Base-by-base conservation (phyloP, 2,888 invertebrate genomes). In the Mimumesa dahlbomi region DNA sequence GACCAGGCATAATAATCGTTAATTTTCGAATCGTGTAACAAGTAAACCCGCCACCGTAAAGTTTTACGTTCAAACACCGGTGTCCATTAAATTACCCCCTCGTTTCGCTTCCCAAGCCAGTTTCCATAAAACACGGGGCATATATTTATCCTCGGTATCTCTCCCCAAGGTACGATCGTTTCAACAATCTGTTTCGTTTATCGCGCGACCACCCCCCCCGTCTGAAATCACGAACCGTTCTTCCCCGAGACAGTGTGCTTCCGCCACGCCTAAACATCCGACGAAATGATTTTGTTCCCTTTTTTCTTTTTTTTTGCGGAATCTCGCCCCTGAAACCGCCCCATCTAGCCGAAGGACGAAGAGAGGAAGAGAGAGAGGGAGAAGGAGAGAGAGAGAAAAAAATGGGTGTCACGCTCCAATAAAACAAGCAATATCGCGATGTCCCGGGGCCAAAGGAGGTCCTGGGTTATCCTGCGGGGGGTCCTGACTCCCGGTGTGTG, bases 361-460 rank as follows among this genome's bases (percentile, higher is more conserved):
- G 61, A 42, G 62, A 56, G 48, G 53, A 43, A 13, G 36, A 13
- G n/a, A n/a, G n/a, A n/a, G n/a, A n/a, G n/a, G n/a, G n/a, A n/a
- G n/a, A n/a, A n/a, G n/a, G n/a, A n/a, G n/a, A n/a, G n/a, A n/a
- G 34, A 31, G 57, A 14, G 48, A 77, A 79, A 85, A 85, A 84
- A 84, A 85, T 83, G 85, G 79, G 77, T 86, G 86, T 88, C 88
- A 88, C 86, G 87, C 85, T 83, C 83, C 83, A 87, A 88, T 85
- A 87, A 88, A 87, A 88, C 88, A 87, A 87, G 80, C 88, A 88
- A 89, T 88, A 88, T 88, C 85, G 85, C 76, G 81, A 76, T 86
- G 76, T 84, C 85, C 85, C 73, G 83, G 82, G 84, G 85, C 85
- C 79, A 85, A 87, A 84, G 84, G 75, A 82, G 83, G 73, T 80